Evolutionary conservation across 2,797 vertebrate genomes (phyloP).

Genomic region (Rhincodon typus): DNA sequence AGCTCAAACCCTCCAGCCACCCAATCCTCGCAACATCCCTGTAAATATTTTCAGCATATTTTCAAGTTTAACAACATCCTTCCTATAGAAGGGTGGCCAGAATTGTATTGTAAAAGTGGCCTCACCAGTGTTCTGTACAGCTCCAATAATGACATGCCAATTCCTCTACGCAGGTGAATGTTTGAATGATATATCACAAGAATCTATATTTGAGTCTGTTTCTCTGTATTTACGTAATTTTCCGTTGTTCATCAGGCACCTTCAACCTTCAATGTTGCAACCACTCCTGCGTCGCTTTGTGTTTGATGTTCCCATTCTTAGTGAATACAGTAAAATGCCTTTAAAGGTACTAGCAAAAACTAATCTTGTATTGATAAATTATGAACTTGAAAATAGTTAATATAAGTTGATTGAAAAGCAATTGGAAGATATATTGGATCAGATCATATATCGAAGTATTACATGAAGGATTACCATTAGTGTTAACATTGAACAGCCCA

Average conservation of each 20-base stretch:
- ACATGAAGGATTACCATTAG: neutral
- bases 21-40: too few relatives aligned
- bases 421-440: neutral
- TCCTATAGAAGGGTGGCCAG: too few relatives aligned
- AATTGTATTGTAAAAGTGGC: too few relatives aligned
- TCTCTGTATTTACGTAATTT: constrained; percentile 19
- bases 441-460: neutral
- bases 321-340: constrained; percentile 97
- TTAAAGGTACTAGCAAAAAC: constrained; percentile 70
- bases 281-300: constrained; percentile 87
- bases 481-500: too few relatives aligned
- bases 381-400: neutral
- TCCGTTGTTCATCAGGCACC: constrained; percentile 62
- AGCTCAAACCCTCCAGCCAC: too few relatives aligned
- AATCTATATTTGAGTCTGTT: neutral
- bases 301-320: constrained; percentile 93
- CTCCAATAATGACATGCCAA: too few relatives aligned
- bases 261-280: constrained; percentile 94
- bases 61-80: too few relatives aligned
- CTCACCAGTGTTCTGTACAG: too few relatives aligned
- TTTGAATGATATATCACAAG: neutral
- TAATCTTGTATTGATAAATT: constrained; percentile 32
- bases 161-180: neutral
- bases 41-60: too few relatives aligned
- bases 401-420: neutral